Conservation (phyloP, 23 tunicate genomes). For the Corella eumyota region DNA sequence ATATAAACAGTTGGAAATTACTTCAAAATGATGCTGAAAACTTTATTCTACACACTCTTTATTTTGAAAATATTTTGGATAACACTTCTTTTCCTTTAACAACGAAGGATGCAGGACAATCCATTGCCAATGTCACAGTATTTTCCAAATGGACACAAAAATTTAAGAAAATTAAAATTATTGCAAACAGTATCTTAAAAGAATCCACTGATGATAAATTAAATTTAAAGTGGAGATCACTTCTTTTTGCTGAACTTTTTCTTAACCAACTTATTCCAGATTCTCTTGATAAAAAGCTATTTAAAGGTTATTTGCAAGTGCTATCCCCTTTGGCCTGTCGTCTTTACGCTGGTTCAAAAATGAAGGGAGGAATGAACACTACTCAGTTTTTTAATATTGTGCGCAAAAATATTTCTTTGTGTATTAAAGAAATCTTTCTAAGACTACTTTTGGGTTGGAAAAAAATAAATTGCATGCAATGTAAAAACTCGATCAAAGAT, state of each 20-base stretch:
- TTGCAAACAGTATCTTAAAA: background rate
- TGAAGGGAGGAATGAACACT: conserved; percentile 14
- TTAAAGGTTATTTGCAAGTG: conserved; percentile 18
- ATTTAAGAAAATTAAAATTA: background rate
- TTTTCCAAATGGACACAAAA: conserved; percentile 11
- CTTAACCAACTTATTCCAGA: conserved; percentile 41
- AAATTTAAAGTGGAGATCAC: conserved; percentile 7
- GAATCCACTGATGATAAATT: background rate
- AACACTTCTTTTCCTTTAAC: too few species aligned
- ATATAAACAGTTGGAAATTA: background rate
- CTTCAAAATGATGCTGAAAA: too few species aligned
- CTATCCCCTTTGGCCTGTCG: conserved; percentile 28
- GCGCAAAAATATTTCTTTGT: conserved; percentile 19
- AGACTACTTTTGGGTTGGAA: conserved; percentile 26
- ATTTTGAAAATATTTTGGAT: too few species aligned
- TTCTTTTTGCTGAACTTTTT: conserved; percentile 39
- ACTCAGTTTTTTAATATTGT: conserved; percentile 26
- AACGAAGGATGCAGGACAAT: too few species aligned
- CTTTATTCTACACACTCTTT: too few species aligned
- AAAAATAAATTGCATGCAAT: conserved; percentile 20
- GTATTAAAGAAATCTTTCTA: conserved; percentile 14
- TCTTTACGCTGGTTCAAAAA: conserved; percentile 32
- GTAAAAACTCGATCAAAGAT: conserved; percentile 12
- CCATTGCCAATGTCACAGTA: too few species aligned
- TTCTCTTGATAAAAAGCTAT: background rate